These are phyloP conservation scores for Stegana nigrithorax DNA, from an alignment of 2,888 invertebrate genomes.

Conservation along the genomic window DNA sequence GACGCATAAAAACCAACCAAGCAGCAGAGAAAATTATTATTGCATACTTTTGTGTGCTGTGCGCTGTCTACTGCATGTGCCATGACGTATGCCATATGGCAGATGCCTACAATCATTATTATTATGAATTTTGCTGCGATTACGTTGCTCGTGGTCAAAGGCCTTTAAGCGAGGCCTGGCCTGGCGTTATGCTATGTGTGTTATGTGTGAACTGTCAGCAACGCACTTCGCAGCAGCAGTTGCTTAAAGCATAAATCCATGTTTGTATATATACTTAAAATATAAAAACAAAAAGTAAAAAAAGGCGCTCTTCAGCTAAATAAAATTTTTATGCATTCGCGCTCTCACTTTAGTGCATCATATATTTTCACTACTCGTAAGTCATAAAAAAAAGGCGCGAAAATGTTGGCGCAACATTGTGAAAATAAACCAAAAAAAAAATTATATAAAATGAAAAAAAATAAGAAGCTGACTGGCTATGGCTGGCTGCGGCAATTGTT, in stretches of 20 bases:
- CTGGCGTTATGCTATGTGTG: neutral
- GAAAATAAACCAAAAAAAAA: neutral
- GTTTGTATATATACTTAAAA: neutral
- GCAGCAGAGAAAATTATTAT: conserved; percentile 5
- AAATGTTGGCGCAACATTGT: neutral
- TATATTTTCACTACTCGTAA: neutral
- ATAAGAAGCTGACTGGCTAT: no score
- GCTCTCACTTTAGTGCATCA: neutral
- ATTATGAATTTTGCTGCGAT: neutral
- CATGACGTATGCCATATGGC: neutral
- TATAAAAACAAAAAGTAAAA: neutral
- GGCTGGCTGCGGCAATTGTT: conserved; percentile 3
- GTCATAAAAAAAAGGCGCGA: neutral
- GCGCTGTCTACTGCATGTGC: neutral
- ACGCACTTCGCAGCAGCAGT: no score
- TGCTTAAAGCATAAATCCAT: no score
- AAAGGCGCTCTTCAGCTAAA: no score
- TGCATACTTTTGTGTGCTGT: conserved; percentile 6
- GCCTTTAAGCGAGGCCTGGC: neutral
- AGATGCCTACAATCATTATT: neutral
- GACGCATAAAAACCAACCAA: neutral
- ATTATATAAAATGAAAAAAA: neutral
- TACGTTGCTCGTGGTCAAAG: neutral
- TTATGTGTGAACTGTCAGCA: neutral
- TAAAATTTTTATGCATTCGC: neutral